phyloP scores from a whole-genome alignment of 2,888 invertebrate genomes.

The Eupithecia exiguata region DNA sequence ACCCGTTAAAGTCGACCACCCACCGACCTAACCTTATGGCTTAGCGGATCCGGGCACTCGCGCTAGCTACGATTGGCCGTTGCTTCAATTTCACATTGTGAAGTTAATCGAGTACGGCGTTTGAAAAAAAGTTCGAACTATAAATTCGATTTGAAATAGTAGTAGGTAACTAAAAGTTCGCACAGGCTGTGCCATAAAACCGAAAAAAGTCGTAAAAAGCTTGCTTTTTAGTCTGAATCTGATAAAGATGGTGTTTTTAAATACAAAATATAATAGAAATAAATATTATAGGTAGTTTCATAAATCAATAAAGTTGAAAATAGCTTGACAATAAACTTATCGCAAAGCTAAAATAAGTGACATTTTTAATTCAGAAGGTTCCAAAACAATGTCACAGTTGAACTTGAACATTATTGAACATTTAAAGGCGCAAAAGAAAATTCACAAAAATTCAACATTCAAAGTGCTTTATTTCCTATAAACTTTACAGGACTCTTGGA shows the following conservation, averaged over 20 bases:
- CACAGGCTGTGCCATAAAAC: no score
- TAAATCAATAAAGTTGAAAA: background rate
- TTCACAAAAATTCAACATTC: no score
- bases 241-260: background rate
- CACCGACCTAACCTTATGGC: slow-evolving; percentile 47
- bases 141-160: background rate
- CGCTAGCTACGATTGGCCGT: slow-evolving; percentile 45
- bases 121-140: background rate
- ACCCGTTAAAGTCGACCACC: slow-evolving; percentile 58
- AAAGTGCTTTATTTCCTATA: no score
- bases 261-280: background rate
- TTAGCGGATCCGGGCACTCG: slow-evolving; percentile 45
- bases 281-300: background rate
- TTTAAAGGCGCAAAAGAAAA: background rate
- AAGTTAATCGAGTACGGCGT: background rate
- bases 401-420: no score
- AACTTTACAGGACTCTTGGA: no score
- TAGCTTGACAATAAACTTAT: no score
- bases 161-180: no score
- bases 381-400: no score
- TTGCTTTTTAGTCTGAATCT: background rate
- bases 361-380: no score
- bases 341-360: no score
- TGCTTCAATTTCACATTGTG: slow-evolving; percentile 12
- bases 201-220: no score